A percentile compares a stretch with the other conserved stretches of the same genome.
These are phyloP conservation scores for Andricus curvator DNA, from an alignment of 2,888 invertebrate genomes.

Conservation along the genomic window DNA sequence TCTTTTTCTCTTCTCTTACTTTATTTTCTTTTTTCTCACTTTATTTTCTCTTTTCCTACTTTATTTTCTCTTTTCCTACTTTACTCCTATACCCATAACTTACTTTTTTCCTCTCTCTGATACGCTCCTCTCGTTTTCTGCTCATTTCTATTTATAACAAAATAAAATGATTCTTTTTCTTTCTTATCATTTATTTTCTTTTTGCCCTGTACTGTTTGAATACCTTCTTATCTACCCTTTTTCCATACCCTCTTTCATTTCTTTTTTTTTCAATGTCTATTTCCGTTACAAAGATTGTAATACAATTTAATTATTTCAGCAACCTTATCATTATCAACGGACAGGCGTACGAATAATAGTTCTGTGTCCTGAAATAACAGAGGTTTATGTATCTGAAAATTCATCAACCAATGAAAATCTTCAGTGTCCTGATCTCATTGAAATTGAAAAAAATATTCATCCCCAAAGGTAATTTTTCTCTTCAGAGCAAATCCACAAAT, in stretches of 20 bases:
- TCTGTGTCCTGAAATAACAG: slow-evolving; percentile 71
- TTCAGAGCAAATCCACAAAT: too few relatives aligned
- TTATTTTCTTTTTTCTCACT: too few relatives aligned
- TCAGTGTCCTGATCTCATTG: slow-evolving; percentile 47
- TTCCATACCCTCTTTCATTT: background rate
- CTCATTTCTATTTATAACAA: background rate
- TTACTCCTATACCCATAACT: too few relatives aligned
- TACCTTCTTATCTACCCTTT: background rate
- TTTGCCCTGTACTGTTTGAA: too few relatives aligned
- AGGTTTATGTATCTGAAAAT: slow-evolving; percentile 57
- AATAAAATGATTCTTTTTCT: background rate
- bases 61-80: too few relatives aligned
- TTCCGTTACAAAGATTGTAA: background rate
- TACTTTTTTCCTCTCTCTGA: too few relatives aligned
- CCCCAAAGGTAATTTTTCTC: slow-evolving; percentile 60
- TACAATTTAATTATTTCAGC: slow-evolving; percentile 58
- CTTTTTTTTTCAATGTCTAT: background rate
- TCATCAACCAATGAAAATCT: slow-evolving; percentile 49
- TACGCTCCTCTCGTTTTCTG: too few relatives aligned
- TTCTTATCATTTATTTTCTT: background rate
- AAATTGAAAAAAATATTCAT: slow-evolving; percentile 56
- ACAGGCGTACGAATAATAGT: slow-evolving; percentile 72
- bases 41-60: too few relatives aligned
- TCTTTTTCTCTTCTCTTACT: too few relatives aligned
- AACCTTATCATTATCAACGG: slow-evolving; percentile 73